These are phyloP conservation scores for Rhodophaea formosa DNA, from an alignment of 2,888 invertebrate species.

Conservation along the genomic window DNA sequence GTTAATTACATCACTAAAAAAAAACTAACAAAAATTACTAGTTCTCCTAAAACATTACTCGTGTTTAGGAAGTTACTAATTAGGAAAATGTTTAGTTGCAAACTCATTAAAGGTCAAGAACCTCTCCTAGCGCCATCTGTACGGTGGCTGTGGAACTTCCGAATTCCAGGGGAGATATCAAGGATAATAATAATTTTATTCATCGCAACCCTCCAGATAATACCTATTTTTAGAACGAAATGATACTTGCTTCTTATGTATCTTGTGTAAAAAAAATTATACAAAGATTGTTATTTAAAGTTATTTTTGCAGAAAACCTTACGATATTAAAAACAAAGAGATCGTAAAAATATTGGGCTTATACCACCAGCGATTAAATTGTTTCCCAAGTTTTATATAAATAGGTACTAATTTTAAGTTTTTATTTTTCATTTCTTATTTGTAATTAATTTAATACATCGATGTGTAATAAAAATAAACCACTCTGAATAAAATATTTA, in stretches of 20 bases:
- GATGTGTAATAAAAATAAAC: no score
- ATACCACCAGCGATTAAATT: no score
- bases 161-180: neutral
- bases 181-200: neutral
- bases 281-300: neutral
- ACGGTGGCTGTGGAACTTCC: slow-evolving; percentile 22
- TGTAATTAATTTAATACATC: no score
- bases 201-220: neutral
- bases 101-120: slow-evolving; percentile 32
- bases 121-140: slow-evolving; percentile 38
- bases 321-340: no score
- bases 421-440: no score
- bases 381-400: no score
- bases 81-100: slow-evolving; percentile 18
- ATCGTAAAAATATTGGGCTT: no score
- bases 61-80: slow-evolving; percentile 18
- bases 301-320: no score
- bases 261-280: neutral
- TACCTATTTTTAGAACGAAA: neutral
- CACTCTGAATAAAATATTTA: no score
- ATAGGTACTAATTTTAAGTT: no score
- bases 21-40: neutral
- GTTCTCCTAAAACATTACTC: slow-evolving; percentile 6
- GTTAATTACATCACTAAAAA: no score
- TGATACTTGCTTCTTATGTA: neutral